Evolutionary conservation across 1,140 invertebrate genomes (phyloP), one percentile per base, ranked within the genome.

Genomic region (Drosophila saltans): DNA sequence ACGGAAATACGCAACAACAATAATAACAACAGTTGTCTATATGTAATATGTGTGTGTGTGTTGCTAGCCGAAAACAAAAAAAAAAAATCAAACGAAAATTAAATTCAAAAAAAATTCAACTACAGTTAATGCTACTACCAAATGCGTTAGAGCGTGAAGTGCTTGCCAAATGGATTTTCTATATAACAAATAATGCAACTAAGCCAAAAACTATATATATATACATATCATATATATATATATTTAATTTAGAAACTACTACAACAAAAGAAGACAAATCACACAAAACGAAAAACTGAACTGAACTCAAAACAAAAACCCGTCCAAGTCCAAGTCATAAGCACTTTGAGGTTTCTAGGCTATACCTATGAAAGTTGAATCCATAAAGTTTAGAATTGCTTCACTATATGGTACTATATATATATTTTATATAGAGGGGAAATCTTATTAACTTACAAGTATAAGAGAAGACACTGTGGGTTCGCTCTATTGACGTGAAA

Each of bases 141-240:
- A 81, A 75, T 58, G 85, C 85, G 84, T 78, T 67, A 69, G 67
- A 83, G 78, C 84, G 84, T 89, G 85, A 89, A 89, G 85, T 89
- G 84, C 77, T 88, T 88, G 84, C 83, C 83, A 83, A 88, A 88
- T 88, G 66, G 65, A 80, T 83, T 88, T 88, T 88, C 76, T 80
- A 89, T 83, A 80, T 72, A 78, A 82, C 56, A 82, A 81, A 75
- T 74, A 48, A 26, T 58, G 43, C 67, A 69, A 69, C 43, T 61
- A 61, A 26, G 21, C 21, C 45, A 52, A 45, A 45, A 52, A 52
- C 48, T 36, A 36, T 36, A 36, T 36, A 41, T 58, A 60, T 52
- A 40, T 60, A 60, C 41, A 26, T 4, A 21, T 43, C 45, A 58
- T 39, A 55, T 48, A 70, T 58, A 61, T 62, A 36, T 66, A 40